These are phyloP conservation scores for Orestias chungarensis DNA, from an alignment of 2,797 vertebrate species.

Conservation along the genomic window DNA sequence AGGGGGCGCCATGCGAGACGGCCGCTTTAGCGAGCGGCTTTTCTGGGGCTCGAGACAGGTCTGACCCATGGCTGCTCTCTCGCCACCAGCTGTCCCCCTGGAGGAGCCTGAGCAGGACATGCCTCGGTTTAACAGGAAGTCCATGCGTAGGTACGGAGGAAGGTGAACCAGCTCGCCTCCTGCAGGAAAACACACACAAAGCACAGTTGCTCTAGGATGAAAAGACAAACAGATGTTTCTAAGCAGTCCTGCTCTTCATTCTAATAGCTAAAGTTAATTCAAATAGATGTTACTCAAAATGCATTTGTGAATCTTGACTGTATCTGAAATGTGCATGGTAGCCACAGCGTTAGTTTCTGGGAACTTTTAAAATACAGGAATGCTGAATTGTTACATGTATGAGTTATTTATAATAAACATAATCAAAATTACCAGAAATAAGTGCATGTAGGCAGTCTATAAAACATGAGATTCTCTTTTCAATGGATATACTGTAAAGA, in stretches of 20 bases:
- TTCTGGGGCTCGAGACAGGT: slow-evolving; percentile 97
- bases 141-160: slow-evolving; percentile 98
- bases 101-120: slow-evolving; percentile 80
- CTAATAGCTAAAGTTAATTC: not conserved
- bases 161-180: slow-evolving; percentile 95
- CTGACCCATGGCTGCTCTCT: slow-evolving; percentile 89
- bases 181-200: slow-evolving; percentile 44
- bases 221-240: not conserved
- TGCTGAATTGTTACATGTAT: too few relatives aligned
- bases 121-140: slow-evolving; percentile 96
- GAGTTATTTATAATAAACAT: too few relatives aligned
- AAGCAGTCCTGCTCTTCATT: not conserved
- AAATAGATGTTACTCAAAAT: not conserved
- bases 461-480: too few relatives aligned
- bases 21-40: slow-evolving; percentile 95
- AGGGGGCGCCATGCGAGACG: slow-evolving; percentile 90
- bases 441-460: too few relatives aligned
- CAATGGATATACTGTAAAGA: too few relatives aligned
- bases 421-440: too few relatives aligned
- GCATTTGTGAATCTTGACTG: not conserved
- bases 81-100: slow-evolving; percentile 83
- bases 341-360: too few relatives aligned
- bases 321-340: too few relatives aligned
- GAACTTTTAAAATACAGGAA: too few relatives aligned
- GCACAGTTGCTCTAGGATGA: not conserved